Evolutionary conservation across 2,888 invertebrate species (phyloP), one percentile per base, ranked within the genome.

Genomic region (Hypena proboscidalis): DNA sequence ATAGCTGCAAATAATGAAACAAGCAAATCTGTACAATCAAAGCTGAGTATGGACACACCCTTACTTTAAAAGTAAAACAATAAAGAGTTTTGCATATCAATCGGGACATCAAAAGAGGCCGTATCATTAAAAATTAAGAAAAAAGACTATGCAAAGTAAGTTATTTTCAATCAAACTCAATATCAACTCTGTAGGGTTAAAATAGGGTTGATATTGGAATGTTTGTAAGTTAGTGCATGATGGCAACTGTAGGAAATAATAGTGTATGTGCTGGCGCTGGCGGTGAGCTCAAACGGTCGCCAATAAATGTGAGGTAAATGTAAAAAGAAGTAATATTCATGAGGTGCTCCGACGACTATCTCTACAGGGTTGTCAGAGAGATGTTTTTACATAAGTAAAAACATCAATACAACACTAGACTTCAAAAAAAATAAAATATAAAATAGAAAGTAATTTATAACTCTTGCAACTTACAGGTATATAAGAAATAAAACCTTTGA

Each of bases 41-140:
- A 27, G 9, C 48, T 38, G 26, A 23, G 23, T 22, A 26, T 39
- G 26, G 31, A 35, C 45, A 62, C 62, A 41, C 31, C 59, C 57
- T 53, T 53, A 46, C 36, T 63, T 47, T 54, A 54, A 62, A 70
- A 74, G 75, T 69, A 72, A 74, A 64, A 81, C 78, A 77, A 80
- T 80, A 78, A 75, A 77, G 67, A 73, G 71, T 76, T 85, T 84
- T 83, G 83, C 83, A 86, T 86, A 84, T 85, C 84, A 85, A 85
- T 85, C 80, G 77, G 56, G 61, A 78, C 78, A 81, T 85, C 85
- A 87, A 85, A 86, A 79, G 67, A 67, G 57, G 67, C 80, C 79
- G 80, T 80, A 73, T 80, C 82, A 80, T 83, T 82, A 83, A 71
- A 69, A 67, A 59, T 58, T 66, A 64, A 67, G 67, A 65, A 74